Evolutionary conservation across 1,140 invertebrate species (phyloP).

Genomic region (Magallana angulata): DNA sequence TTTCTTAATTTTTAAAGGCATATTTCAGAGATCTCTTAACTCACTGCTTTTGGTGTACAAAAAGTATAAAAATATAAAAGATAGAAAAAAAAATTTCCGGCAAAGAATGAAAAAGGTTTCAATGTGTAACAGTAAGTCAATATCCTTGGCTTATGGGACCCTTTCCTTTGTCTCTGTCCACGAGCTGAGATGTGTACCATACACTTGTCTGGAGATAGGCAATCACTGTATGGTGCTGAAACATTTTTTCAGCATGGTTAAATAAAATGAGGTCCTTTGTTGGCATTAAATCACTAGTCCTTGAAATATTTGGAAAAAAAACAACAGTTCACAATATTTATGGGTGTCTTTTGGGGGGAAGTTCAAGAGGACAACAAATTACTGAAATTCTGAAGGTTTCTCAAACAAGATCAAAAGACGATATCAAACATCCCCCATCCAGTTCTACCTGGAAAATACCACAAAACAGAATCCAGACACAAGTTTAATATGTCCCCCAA

Average conservation of each 20-base stretch:
- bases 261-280: neutral
- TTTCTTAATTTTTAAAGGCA: neutral
- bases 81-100: too few species aligned
- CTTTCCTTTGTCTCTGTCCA: slow-evolving; percentile 18
- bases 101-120: too few species aligned
- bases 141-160: neutral
- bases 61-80: too few species aligned
- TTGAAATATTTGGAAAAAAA: neutral
- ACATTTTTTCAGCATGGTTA: slow-evolving; percentile 1
- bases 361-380: neutral
- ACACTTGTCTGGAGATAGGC: slow-evolving; percentile 31
- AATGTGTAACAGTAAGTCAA: too few species aligned
- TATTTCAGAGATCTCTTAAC: neutral
- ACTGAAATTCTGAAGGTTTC: neutral
- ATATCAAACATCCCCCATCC: neutral
- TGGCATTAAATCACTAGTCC: slow-evolving; percentile 4
- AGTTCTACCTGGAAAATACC: neutral
- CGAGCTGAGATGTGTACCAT: slow-evolving; percentile 24
- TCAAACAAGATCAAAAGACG: neutral
- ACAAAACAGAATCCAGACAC: neutral
- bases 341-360: neutral
- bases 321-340: neutral
- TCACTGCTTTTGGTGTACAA: too few species aligned
- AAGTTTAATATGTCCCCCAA: neutral
- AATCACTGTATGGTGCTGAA: neutral